Base-by-base conservation (phyloP, 2,888 invertebrate species). In the Eristalinus aeneus region DNA sequence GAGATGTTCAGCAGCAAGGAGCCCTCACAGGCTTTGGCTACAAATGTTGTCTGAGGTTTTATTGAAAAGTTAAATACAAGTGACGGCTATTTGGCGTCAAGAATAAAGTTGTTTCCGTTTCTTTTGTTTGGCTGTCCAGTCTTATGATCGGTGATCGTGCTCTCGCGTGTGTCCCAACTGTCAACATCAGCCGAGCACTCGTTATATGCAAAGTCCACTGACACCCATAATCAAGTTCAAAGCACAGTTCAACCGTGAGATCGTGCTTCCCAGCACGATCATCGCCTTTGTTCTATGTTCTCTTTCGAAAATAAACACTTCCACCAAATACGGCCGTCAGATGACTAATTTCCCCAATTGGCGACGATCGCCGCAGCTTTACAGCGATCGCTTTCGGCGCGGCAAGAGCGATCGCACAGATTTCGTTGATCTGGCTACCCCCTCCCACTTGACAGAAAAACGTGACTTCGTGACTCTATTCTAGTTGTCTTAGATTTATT, bases 1-100 rank as follows among this genome's bases (percentile, higher is more conserved):
- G 85, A 88, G 20, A 46, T 79, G 8, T 3, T 87, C 22, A 77
- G 69, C 54, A 71, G 23, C 68, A 60, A 75, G 16, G 75, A 86
- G 65, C 31, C 34, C 11, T 23, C 69, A 0, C 69, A 87, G 32
- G 60, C 72, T 0, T 20, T 86, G 4, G 77, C 86, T 31, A n/a
- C 64, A 11, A 69, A 74, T 69, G 83, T 54, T 31, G 34, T 74
- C 16, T 84, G 39, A 74, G 36, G 20, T 36, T 11, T 72, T 23
- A 23, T 1, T 11, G 0, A 9, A 27, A 23, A 34, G 6, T 34
- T 27, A 27, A 27, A 27, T 27, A 27, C 5, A 27, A 2, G 27
- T 27, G 27, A 27, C 27, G 27, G n/a, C n/a, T n/a, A n/a, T n/a
- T n/a, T 27, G 27, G 27, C 27, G 27, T 27, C 27, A 27, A 27